Base-by-base conservation (phyloP, 2,113 vertebrate genomes). In the Phylloscopus trochilus region DNA sequence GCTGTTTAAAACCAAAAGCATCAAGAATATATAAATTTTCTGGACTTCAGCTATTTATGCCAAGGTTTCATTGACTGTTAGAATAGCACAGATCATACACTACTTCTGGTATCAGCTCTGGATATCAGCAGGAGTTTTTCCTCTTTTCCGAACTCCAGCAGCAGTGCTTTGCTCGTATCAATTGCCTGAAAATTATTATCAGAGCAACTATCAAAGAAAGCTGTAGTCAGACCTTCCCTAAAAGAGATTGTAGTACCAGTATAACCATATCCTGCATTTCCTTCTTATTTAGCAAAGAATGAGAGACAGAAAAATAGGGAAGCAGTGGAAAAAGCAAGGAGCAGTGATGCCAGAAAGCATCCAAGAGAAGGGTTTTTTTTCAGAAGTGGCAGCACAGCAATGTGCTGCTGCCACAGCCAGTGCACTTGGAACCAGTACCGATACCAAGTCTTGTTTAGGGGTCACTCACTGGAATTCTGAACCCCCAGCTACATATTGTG, bases 401-500 rank as follows among this genome's bases (percentile, higher is more conserved):
- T 0, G 15, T 19, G 35, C 64, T 51, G 62, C 64, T n/a, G 23
- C 53, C 55, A 28, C 0, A 7, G 35, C 21, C 83, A 80, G 35
- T 17, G 9, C 5, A 18, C 30, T 8, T 23, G 53, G 4, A n/a
- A 58, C 8, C 9, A 46, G 28, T 6, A 39, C 8, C 4, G 52
- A 58, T 3, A 26, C 7, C 44, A 7, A 85, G 64, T 7, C 35
- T 1, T 4, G 4, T 7, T 33, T 2, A 72, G 30, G 44, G 43
- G 18, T 30, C 41, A 46, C 14, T n/a, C 0, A 0, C 1, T 20
- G 10, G 4, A 75, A 63, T 44, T 24, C 64, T 64, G 44, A 80
- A 52, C 22, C 21, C 17, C 22, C 35, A 17, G 2, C 5, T 39
- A 59, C 77, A 80, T 17, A 27, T 13, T 64, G 31, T 33, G 37